A percentile compares a stretch with the other conserved stretches of the same genome.
phyloP scores from a whole-genome alignment of 2,888 invertebrate species.

The Cephus rjabovi region DNA sequence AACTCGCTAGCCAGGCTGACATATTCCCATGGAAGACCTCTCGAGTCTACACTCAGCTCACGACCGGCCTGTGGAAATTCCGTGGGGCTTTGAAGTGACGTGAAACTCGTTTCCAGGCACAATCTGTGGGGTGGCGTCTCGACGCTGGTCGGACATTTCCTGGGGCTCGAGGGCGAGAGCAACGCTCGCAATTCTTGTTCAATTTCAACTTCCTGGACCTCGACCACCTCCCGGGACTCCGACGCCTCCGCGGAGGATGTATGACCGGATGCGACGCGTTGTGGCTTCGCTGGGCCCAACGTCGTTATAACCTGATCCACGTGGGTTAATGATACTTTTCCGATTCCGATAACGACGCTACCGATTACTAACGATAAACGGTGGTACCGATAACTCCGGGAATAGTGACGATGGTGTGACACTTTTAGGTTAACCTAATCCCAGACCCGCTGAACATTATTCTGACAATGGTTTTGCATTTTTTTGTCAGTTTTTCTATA shows the following conservation, averaged over 20 bases:
- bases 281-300: conserved; percentile 84
- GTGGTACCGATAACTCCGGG: background rate
- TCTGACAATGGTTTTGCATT: background rate
- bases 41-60: conserved; percentile 62
- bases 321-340: background rate
- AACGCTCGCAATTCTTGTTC: conserved; percentile 63
- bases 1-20: conserved; percentile 64
- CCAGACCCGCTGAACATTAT: background rate
- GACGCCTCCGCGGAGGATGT: conserved; percentile 55
- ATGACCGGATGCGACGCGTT: conserved; percentile 68
- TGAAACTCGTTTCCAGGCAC: conserved; percentile 82
- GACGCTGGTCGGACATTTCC: conserved; percentile 59
- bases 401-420: background rate
- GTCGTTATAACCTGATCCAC: conserved; percentile 78
- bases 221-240: conserved; percentile 47
- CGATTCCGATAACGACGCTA: background rate
- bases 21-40: conserved; percentile 68
- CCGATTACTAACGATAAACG: background rate
- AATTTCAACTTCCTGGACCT: conserved; percentile 50
- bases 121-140: conserved; percentile 66
- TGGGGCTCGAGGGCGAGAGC: conserved; percentile 70
- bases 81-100: conserved; percentile 73
- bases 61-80: conserved; percentile 58
- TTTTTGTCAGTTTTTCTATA: background rate
- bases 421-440: background rate